A percentile compares a stretch with the other conserved stretches of the same genome.
Evolutionary conservation across 2,888 invertebrate species (phyloP).

Genomic region (Polia nebulosa): DNA sequence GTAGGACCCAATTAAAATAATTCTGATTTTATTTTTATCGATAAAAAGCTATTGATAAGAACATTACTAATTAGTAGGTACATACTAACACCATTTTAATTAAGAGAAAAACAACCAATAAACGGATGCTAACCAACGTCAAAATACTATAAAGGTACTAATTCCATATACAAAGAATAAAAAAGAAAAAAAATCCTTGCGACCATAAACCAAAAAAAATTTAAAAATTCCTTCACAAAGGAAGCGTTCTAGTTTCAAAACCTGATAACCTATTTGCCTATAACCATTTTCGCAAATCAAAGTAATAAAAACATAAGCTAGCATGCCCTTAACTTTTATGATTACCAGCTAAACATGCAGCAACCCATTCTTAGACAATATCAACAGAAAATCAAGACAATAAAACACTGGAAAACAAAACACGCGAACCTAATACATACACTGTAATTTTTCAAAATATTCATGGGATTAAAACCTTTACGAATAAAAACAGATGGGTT

Average conservation of each 20-base stretch:
- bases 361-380: slow-evolving; percentile 49
- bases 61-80: not conserved
- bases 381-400: slow-evolving; percentile 60
- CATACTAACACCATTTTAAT: not conserved
- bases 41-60: not conserved
- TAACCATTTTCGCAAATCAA: slow-evolving; percentile 25
- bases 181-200: not conserved
- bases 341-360: slow-evolving; percentile 46
- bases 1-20: slow-evolving; percentile 7
- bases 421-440: slow-evolving; percentile 61
- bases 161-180: not conserved
- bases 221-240: not conserved
- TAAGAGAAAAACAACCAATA: not conserved
- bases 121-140: not conserved
- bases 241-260: slow-evolving; percentile 24
- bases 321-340: slow-evolving; percentile 50
- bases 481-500: not conserved
- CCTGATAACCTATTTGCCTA: not conserved
- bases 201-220: not conserved
- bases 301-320: slow-evolving; percentile 26
- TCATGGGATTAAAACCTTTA: slow-evolving; percentile 37
- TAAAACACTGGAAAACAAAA: slow-evolving; percentile 58
- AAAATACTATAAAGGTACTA: not conserved
- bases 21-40: too few relatives aligned
- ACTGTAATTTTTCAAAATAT: slow-evolving; percentile 46